phyloP scores from a whole-genome alignment of 2,888 invertebrate genomes.

The Stomorhina lunata region DNA sequence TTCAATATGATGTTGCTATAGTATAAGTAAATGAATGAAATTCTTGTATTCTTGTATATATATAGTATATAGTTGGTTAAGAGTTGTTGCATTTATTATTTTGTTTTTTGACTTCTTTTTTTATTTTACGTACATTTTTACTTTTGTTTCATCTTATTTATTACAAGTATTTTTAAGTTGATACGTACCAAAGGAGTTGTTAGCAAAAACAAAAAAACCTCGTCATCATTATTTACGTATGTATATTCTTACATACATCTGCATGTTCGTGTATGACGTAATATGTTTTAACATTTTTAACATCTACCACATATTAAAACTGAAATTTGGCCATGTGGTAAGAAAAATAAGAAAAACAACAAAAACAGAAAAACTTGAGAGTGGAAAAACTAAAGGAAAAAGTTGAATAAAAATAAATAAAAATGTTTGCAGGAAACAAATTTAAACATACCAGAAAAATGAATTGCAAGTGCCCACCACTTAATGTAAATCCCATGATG shows the following conservation, averaged over 20 bases:
- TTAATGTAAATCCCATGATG: constrained; percentile 56
- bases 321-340: background rate
- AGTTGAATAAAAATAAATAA: constrained; percentile 4
- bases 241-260: background rate
- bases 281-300: constrained; percentile 40
- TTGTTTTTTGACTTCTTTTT: background rate
- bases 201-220: too few relatives aligned
- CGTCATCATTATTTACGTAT: background rate
- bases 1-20: constrained; percentile 27
- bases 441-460: constrained; percentile 38
- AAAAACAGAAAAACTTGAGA: background rate
- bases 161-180: constrained; percentile 54
- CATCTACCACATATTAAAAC: constrained; percentile 30
- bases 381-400: constrained; percentile 24
- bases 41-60: constrained; percentile 33
- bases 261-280: background rate
- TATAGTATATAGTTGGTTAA: constrained; percentile 19
- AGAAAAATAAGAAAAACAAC: background rate
- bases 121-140: background rate
- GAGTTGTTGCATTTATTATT: constrained; percentile 28
- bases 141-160: constrained; percentile 46
- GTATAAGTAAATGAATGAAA: constrained; percentile 7
- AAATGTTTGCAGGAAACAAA: background rate
- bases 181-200: constrained; percentile 26
- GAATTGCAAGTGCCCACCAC: constrained; percentile 58